Percentiles rank a stretch among this genome's conserved stretches.
phyloP scores from a whole-genome alignment of 2,113 vertebrate species.

The Phaethon lepturus region DNA sequence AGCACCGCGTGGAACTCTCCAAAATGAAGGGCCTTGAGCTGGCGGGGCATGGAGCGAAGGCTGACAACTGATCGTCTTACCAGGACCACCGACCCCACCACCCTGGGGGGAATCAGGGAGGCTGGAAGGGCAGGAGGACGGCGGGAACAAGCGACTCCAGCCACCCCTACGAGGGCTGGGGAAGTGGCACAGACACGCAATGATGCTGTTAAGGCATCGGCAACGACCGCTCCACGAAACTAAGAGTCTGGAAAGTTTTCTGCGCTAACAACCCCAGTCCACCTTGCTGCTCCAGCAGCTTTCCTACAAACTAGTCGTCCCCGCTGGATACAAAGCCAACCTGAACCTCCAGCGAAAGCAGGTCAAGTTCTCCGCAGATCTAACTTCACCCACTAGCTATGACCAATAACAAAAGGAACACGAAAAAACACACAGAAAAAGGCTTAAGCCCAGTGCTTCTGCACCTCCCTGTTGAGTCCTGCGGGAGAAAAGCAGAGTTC shows the following conservation, averaged over 20 bases:
- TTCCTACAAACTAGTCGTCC: neutral
- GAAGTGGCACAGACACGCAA: accelerated
- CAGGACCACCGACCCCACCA: neutral
- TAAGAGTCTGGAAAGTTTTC: neutral
- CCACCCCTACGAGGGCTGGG: neutral
- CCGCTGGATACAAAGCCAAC: neutral
- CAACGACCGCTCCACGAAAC: accelerated
- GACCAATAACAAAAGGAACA: neutral
- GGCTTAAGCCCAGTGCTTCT: neutral
- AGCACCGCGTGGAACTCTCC: accelerated
- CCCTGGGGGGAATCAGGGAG: no score
- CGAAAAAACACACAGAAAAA: neutral
- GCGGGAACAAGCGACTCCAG: neutral
- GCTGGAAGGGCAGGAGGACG: neutral
- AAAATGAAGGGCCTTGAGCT: accelerated
- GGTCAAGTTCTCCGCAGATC: neutral
- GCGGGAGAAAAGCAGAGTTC: neutral
- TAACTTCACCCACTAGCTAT: accelerated
- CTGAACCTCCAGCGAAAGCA: neutral
- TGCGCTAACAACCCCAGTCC: neutral
- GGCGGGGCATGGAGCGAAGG: accelerated
- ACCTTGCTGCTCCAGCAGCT: neutral
- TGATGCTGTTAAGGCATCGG: neutral
- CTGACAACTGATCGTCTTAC: accelerated
- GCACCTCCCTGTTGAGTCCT: neutral